Base-by-base conservation (phyloP, 2,888 invertebrate species). In the Chymomyza caudatula region DNA sequence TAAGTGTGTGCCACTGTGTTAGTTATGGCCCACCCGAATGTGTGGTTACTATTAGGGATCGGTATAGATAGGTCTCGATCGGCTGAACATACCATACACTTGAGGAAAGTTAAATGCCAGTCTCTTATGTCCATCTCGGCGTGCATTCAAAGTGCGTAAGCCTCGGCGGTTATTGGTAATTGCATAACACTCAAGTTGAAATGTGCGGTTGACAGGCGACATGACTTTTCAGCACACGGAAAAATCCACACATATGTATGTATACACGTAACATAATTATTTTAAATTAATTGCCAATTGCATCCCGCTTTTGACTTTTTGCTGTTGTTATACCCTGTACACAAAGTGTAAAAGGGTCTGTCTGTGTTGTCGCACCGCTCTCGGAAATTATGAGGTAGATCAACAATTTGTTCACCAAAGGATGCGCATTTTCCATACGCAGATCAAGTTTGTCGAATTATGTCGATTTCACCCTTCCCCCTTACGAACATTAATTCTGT, bases 231-330 rank as follows among this genome's bases (percentile, higher is more conserved):
- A 76, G 78, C 86, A 69, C 85, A 80, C 54, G 59, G 47, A 17
- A 47, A 8, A 15, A 47, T 19, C 1, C 17, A 3, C 47, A 15
- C 15, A 6, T 15, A 44, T 44, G 20, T 19, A 49, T 8, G 8
- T 15, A 47, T 22, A 20, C 51, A 20, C 19, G 63, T 65, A 61
- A 63, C 81, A 73, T 81, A 81, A 81, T 81, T 81, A 82, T 81
- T 85, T 85, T 81, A 81, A 77, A 81, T 81, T 81, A 81, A 81
- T 81, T 81, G 84, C 82, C 69, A 84, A 74, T 81, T 78, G 84
- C 25, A 44, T 22, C 22, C 42, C 5, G 51, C 25, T 43, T 20
- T 43, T 54, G 23, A n/a, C 55, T n/a, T 55, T 29, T 55, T 15
- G n/a, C 4, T 37, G 37, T 15, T 11, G 43, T n/a, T 6, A n/a